phyloP scores from a whole-genome alignment of 35 echinoderm and acorn worm genomes.

The Heliocidaris erythrogramma region DNA sequence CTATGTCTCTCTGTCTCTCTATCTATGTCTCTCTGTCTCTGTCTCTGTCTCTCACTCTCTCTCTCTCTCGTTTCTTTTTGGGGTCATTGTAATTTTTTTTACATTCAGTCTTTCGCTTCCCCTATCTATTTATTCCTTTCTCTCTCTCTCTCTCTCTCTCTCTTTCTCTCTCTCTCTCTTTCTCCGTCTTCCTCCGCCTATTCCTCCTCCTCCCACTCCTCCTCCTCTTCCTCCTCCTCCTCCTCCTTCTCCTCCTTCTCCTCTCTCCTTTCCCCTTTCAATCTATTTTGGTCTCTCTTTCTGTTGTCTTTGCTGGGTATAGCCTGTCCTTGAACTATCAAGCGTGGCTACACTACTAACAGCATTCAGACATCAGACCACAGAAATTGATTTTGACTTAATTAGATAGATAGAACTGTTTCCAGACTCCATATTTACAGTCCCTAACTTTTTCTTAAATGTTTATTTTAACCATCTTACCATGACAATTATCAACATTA shows the following conservation, averaged over 20 bases:
- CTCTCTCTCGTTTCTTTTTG: background rate
- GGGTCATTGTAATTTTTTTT: too few species aligned
- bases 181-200: background rate
- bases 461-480: too few species aligned
- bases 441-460: too few species aligned
- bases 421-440: background rate
- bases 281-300: background rate
- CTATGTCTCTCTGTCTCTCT: too few species aligned
- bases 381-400: slow-evolving; percentile 13
- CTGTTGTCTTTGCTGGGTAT: background rate
- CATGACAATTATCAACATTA: too few species aligned
- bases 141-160: background rate
- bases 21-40: too few species aligned
- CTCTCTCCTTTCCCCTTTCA: background rate
- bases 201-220: background rate
- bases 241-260: background rate
- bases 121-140: background rate
- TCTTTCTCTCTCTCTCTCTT: background rate
- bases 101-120: too few species aligned
- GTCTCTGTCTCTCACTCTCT: background rate
- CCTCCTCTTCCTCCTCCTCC: background rate
- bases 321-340: background rate
- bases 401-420: background rate
- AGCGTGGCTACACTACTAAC: background rate
- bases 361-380: background rate